Evolutionary conservation across 2,797 vertebrate species (phyloP).

Genomic region (Limnodromus scolopaceus): DNA sequence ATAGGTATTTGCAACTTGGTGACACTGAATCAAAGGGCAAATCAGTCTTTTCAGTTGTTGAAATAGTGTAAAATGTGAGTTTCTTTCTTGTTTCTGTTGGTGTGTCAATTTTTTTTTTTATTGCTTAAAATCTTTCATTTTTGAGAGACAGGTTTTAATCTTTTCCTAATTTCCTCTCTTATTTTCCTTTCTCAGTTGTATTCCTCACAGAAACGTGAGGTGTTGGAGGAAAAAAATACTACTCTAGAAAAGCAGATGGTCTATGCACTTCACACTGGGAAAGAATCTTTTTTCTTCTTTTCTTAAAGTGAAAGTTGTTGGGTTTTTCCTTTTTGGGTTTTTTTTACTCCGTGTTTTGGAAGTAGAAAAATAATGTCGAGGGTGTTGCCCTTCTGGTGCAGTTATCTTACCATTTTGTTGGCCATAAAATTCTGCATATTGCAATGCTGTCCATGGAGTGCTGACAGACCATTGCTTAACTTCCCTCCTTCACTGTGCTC

Average conservation of each 20-base stretch:
- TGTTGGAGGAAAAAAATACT: background rate
- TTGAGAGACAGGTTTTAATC: background rate
- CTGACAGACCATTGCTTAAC: background rate
- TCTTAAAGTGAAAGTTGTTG: background rate
- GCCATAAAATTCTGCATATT: background rate
- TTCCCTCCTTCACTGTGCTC: background rate
- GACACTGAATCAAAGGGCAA: background rate
- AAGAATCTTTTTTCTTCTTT: background rate
- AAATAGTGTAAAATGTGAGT: background rate
- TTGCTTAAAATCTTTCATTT: background rate
- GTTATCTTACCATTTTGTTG: background rate
- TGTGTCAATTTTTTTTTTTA: background rate
- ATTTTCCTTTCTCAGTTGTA: background rate
- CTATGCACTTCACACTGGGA: background rate
- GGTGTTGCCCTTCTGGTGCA: background rate
- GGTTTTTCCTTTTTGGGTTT: background rate
- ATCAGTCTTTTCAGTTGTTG: background rate
- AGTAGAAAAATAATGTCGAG: background rate
- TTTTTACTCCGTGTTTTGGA: background rate
- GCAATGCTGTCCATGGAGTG: background rate
- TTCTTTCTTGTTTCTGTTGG: background rate
- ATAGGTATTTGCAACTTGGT: background rate
- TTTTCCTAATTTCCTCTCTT: background rate
- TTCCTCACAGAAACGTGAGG: background rate
- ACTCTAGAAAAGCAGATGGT: background rate